Evolutionary conservation across 1,140 invertebrate genomes (phyloP).

Genomic region (Thrips palmi): DNA sequence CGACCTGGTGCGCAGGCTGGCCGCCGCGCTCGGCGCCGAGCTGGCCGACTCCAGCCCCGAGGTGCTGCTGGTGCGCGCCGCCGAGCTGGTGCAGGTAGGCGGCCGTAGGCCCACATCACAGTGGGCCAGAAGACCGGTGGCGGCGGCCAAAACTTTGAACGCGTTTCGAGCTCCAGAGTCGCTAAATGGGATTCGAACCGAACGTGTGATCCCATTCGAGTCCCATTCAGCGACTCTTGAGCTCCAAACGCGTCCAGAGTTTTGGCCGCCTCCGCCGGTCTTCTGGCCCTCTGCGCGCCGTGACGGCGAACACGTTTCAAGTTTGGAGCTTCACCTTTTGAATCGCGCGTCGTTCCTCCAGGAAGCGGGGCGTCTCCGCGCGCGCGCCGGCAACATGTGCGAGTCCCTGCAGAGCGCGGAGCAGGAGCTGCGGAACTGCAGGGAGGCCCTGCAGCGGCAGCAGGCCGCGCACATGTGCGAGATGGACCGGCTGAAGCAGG

Average conservation of each 20-base stretch:
- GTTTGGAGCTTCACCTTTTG: neutral
- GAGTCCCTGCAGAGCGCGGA: conserved; percentile 41
- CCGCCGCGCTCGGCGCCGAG: conserved; percentile 43
- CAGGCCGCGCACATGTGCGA: conserved; percentile 39
- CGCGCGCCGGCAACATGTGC: conserved; percentile 30
- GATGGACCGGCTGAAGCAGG: conserved; percentile 40
- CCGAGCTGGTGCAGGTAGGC: conserved; percentile 48
- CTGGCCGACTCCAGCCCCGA: conserved; percentile 23
- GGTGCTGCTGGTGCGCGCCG: conserved; percentile 44
- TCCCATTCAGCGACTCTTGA: too few relatives aligned
- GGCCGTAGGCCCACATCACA: conserved; percentile 28
- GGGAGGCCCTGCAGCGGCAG: conserved; percentile 46
- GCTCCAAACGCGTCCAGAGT: too few relatives aligned
- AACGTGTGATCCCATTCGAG: too few relatives aligned
- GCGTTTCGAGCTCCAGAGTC: conserved; percentile 20
- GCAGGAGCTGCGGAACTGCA: conserved; percentile 40
- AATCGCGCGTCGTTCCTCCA: conserved; percentile 13
- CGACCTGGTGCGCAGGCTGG: conserved; percentile 46
- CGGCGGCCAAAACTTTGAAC: conserved; percentile 21
- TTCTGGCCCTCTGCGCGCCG: too few relatives aligned
- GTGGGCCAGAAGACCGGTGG: conserved; percentile 22
- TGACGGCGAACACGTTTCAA: conserved; percentile 17
- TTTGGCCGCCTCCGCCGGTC: too few relatives aligned
- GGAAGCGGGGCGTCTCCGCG: conserved; percentile 31
- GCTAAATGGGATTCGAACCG: conserved; percentile 21